Conservation (phyloP, 2,888 invertebrate species). For the Coremacera marginata region DNA sequence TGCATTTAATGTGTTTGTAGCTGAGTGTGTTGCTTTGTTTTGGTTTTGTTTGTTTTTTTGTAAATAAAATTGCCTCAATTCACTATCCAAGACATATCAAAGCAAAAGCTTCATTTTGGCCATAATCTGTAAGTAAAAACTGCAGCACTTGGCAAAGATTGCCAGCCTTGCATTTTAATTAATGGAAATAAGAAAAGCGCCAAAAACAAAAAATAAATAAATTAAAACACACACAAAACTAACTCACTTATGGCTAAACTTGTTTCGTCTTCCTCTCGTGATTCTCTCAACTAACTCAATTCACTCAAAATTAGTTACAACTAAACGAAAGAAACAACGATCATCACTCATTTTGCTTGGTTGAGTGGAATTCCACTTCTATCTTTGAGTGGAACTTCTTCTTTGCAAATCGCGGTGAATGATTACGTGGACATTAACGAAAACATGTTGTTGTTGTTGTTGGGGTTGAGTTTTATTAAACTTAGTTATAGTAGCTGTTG, state of each 20-base stretch:
- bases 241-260: no score
- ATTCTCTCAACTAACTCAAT: background rate
- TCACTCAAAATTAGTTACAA: background rate
- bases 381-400: background rate
- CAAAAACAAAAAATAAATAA: no score
- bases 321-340: background rate
- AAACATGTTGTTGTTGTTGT: conserved; percentile 5
- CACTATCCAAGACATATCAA: background rate
- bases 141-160: background rate
- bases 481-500: conserved; percentile 7
- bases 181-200: no score
- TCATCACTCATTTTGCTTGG: background rate
- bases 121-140: background rate
- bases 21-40: background rate
- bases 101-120: background rate
- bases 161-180: no score
- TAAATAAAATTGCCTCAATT: background rate
- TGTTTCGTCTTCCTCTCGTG: no score
- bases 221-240: no score
- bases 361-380: conserved; percentile 1
- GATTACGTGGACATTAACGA: conserved; percentile 32
- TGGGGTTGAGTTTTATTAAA: background rate
- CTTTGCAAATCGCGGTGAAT: conserved; percentile 1
- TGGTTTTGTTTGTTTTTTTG: background rate
- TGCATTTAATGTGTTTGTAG: background rate